phyloP scores from a whole-genome alignment of 2,113 vertebrate species.

The Cinclus cinclus region DNA sequence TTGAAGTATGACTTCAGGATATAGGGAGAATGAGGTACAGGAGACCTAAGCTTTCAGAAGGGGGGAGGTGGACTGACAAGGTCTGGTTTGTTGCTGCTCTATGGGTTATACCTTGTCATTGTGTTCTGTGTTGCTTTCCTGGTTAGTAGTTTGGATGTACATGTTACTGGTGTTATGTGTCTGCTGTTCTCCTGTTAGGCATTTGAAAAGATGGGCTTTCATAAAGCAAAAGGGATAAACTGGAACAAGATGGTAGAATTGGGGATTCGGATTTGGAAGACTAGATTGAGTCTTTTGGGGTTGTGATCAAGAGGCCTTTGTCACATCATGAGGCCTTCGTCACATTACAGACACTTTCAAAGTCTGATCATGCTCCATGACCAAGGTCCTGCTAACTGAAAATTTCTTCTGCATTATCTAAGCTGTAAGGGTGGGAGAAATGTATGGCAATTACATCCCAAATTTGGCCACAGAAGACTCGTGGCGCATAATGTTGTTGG shows the following conservation, averaged over 20 bases:
- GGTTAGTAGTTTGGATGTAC: neutral
- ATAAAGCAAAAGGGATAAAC: neutral
- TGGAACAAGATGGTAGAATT: neutral
- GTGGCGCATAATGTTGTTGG: constrained; percentile 42
- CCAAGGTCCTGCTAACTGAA: neutral
- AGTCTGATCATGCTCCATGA: neutral
- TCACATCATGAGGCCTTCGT: neutral
- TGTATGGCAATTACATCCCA: neutral
- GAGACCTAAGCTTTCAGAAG: neutral
- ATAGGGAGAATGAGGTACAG: neutral
- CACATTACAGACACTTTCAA: neutral
- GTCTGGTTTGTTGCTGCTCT: neutral
- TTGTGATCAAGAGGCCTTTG: neutral
- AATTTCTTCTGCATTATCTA: neutral
- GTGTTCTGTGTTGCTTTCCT: neutral
- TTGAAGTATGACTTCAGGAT: neutral
- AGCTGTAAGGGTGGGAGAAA: neutral
- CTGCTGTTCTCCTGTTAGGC: neutral
- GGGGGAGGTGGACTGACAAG: neutral
- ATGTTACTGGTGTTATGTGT: neutral
- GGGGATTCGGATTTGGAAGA: neutral
- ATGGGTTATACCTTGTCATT: neutral
- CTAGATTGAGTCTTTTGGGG: neutral
- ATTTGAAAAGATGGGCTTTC: neutral
- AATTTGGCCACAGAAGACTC: neutral